Percentiles rank a stretch among this genome's conserved stretches.
Conservation (phyloP, 2,113 vertebrate species). For the Struthio camelus region DNA sequence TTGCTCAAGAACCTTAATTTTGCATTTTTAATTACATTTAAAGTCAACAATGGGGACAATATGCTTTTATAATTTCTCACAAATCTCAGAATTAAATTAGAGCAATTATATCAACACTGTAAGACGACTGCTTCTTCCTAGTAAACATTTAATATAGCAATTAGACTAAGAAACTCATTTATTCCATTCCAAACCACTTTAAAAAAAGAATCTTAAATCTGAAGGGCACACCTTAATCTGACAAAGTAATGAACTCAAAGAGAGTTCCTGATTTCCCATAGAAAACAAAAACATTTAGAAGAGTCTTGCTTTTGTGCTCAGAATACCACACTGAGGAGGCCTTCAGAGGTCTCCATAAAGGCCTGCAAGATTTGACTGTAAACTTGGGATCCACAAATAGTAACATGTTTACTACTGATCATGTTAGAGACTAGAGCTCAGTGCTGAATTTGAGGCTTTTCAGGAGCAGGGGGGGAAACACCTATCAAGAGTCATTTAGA, state of each 20-base stretch:
- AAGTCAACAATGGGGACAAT: rapidly evolving
- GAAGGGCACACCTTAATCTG: background rate
- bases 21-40: background rate
- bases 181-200: background rate
- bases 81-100: background rate
- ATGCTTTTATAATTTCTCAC: background rate
- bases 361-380: background rate
- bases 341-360: rapidly evolving
- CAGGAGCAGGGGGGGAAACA: too few species aligned
- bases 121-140: background rate
- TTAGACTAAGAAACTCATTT: background rate
- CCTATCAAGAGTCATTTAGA: background rate
- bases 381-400: background rate
- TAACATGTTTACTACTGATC: background rate
- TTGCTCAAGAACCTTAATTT: background rate
- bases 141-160: background rate
- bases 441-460: background rate
- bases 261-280: background rate
- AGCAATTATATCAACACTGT: background rate
- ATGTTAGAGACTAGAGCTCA: background rate
- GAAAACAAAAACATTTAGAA: background rate
- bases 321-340: background rate
- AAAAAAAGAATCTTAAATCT: background rate
- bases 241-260: background rate
- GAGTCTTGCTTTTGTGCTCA: background rate